Evolutionary conservation across 1,140 invertebrate species (phyloP), one percentile per base, ranked within the genome.

Genomic region (Capitella teleta): DNA sequence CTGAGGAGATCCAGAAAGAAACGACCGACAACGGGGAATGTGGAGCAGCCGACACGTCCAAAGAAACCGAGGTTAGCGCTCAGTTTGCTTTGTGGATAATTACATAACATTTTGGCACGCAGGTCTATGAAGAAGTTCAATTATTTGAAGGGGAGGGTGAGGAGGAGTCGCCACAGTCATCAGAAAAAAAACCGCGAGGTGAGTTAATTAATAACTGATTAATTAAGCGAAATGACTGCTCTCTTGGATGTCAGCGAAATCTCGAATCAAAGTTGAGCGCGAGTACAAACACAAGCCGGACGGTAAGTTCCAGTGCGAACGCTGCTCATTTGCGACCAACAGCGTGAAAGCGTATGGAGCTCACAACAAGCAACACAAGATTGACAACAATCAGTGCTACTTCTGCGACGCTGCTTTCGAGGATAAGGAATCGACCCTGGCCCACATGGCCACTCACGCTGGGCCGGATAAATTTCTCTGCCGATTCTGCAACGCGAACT

Each of bases 401-500:
- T 64, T 76, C 10, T 78, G 77, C 57, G 67, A 74, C 30, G 67
- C 67, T 38, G 64, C 73, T 30, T 71, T 72, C 38, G 61, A 74
- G 5, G 64, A 67, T 28, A 56, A 57, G 47, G 66, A 73, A 3
- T 63, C 69, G 26, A 68, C 77, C 46, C 59, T 70, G 30, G 53
- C 58, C 0, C 77, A 79, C 58, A 55, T 77, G 5, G 58, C 62
- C n/a, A 61, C 64, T 8, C 78, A 79, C 59, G 63, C 67, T 24
- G 63, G 71, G n/a, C 66, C 68, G 8, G 64, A 71, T 24, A 76
- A 76, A 12, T 79, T 77, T 56, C 76, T 77, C 52, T 80, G 78
- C 49, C 56, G 66, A 4, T 61, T 73, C 14, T 79, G 78, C 60
- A 72, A 76, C 26, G 58, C 62, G 26, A 62, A 73, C 26, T 79